A percentile compares a stretch with the other conserved stretches of the same genome.
Evolutionary conservation across 2,797 vertebrate genomes (phyloP).

Genomic region (Mionectes olivaceus): DNA sequence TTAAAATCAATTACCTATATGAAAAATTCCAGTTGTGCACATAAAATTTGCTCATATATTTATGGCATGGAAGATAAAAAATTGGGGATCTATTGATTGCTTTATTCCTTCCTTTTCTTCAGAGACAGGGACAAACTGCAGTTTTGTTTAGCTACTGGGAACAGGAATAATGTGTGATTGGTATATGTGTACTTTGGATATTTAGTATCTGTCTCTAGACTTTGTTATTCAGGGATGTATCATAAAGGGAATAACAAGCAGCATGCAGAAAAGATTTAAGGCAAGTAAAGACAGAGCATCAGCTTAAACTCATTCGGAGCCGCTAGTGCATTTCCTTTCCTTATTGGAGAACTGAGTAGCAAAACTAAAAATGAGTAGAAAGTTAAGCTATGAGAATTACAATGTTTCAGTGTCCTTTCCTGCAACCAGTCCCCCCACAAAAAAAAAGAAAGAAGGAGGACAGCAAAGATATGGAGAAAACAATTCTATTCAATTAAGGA

Average conservation of each 20-base stretch:
- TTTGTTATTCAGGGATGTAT: not conserved
- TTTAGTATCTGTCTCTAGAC: not conserved
- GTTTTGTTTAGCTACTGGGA: not conserved
- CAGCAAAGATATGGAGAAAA: not conserved
- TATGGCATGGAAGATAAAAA: not conserved
- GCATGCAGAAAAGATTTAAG: not conserved
- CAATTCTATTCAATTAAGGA: not conserved
- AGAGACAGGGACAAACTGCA: not conserved
- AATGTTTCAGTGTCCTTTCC: not conserved
- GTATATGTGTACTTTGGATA: not conserved
- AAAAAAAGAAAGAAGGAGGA: not conserved
- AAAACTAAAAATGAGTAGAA: not conserved
- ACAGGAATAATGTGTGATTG: not conserved
- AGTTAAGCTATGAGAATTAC: not conserved
- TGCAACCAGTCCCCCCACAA: rapidly evolving
- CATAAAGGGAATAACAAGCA: not conserved
- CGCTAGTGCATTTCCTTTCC: not conserved
- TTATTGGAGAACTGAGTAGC: not conserved
- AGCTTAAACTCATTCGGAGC: not conserved
- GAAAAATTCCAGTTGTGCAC: not conserved
- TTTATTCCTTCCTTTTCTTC: not conserved
- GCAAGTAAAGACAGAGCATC: not conserved
- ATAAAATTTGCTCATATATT: not conserved
- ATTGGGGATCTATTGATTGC: not conserved
- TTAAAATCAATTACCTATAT: not conserved